phyloP scores from a whole-genome alignment of 2,888 invertebrate species.

The Polietes domitor region DNA sequence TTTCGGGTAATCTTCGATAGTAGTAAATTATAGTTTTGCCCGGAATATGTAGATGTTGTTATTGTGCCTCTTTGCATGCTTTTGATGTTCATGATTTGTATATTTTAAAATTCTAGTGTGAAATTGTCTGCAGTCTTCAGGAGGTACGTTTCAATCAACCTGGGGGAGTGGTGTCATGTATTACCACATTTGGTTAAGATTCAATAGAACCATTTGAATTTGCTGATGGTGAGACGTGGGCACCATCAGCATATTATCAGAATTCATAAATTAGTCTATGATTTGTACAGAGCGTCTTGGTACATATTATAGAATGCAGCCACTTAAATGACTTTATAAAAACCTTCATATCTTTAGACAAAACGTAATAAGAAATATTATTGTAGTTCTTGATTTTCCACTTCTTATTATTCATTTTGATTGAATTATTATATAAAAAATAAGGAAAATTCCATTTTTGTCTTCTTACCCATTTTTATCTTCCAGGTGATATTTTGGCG shows the following conservation, averaged over 20 bases:
- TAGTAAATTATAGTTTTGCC: constrained; percentile 64
- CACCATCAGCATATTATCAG: background rate
- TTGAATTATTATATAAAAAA: too few relatives aligned
- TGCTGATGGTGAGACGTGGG: constrained; percentile 21
- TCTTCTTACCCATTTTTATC: too few relatives aligned
- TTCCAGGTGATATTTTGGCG: too few relatives aligned
- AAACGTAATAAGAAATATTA: too few relatives aligned
- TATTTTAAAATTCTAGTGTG: background rate
- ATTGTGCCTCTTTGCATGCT: constrained; percentile 32
- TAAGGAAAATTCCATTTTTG: too few relatives aligned
- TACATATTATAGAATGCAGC: too few relatives aligned
- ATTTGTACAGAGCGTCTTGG: too few relatives aligned
- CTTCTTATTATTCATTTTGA: too few relatives aligned
- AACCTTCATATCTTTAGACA: too few relatives aligned
- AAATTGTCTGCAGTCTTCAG: background rate
- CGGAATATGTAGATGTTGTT: background rate
- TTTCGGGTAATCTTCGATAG: constrained; percentile 51
- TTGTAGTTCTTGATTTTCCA: too few relatives aligned
- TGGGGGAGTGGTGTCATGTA: constrained; percentile 56
- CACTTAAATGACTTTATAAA: too few relatives aligned
- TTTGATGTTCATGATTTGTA: constrained; percentile 31
- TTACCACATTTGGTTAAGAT: background rate
- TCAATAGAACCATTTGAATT: constrained; percentile 55
- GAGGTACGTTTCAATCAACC: background rate
- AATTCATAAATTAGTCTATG: too few relatives aligned